Percentiles rank a stretch among this genome's conserved stretches.
Conservation (phyloP, 2,113 vertebrate species). For the Paracyprichromis sp. region DNA sequence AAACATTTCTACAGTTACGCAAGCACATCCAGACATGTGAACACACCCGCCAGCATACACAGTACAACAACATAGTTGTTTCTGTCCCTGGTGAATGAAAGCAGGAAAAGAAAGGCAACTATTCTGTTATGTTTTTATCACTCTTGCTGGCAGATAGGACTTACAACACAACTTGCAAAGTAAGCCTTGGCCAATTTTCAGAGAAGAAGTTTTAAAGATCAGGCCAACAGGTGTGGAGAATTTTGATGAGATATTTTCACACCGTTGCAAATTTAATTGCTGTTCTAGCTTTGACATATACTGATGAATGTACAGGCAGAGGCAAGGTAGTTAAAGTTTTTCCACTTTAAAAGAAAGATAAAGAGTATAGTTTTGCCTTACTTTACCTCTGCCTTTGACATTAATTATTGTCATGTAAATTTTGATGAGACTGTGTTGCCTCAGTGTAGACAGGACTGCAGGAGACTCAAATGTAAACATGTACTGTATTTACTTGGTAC, state of each 20-base stretch:
- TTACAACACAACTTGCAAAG: background rate
- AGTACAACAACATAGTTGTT: background rate
- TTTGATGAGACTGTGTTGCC: background rate
- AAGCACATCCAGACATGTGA: background rate
- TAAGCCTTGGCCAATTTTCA: background rate
- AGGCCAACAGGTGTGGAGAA: background rate
- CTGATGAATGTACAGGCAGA: background rate
- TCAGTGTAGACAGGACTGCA: background rate
- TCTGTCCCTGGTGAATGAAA: background rate
- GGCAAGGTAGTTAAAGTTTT: background rate
- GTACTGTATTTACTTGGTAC: background rate
- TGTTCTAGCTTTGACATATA: background rate
- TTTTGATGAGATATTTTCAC: background rate
- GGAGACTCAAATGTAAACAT: background rate
- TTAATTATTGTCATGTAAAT: background rate
- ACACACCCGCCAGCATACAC: background rate
- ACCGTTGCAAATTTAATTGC: background rate
- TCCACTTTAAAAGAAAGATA: background rate
- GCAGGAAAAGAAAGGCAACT: background rate
- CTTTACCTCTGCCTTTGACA: background rate
- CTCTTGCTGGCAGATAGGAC: background rate
- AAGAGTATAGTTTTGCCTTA: background rate
- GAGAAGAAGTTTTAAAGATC: background rate
- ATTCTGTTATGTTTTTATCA: background rate
- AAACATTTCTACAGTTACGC: background rate